Evolutionary conservation across 2,797 vertebrate genomes (phyloP).

Genomic region (Sebastiscus tertius): DNA sequence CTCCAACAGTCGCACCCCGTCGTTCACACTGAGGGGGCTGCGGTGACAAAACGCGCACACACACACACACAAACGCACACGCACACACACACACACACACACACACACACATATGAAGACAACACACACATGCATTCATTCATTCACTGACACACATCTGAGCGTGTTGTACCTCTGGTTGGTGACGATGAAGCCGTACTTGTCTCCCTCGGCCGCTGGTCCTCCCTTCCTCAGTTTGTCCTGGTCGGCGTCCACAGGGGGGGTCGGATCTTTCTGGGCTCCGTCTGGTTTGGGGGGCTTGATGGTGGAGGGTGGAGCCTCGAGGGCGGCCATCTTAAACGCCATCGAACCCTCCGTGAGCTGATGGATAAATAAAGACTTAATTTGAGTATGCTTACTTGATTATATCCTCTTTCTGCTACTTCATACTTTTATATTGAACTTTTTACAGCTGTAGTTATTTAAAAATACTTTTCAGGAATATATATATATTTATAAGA

Average conservation of each 20-base stretch:
- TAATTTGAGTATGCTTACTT: neutral
- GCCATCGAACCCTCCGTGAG: constrained; percentile 74
- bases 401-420: neutral
- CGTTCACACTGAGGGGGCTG: constrained; percentile 88
- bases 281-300: constrained; percentile 4
- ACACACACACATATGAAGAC: neutral
- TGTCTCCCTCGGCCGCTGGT: constrained; percentile 49
- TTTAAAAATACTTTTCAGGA: neutral
- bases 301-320: constrained; percentile 2
- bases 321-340: constrained; percentile 11
- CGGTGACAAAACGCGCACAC: constrained; percentile 44
- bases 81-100: neutral
- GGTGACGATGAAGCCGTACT: constrained; percentile 90
- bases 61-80: constrained; percentile 14
- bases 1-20: constrained; percentile 87
- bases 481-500: neutral
- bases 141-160: neutral
- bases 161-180: constrained; percentile 87
- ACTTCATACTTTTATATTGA: neutral
- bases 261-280: constrained; percentile 4
- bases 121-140: neutral
- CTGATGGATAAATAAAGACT: constrained; percentile 32
- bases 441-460: neutral
- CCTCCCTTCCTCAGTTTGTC: constrained; percentile 18
- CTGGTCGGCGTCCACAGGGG: neutral